Evolutionary conservation across 1,140 invertebrate species (phyloP).

Genomic region (Papilio polytes): DNA sequence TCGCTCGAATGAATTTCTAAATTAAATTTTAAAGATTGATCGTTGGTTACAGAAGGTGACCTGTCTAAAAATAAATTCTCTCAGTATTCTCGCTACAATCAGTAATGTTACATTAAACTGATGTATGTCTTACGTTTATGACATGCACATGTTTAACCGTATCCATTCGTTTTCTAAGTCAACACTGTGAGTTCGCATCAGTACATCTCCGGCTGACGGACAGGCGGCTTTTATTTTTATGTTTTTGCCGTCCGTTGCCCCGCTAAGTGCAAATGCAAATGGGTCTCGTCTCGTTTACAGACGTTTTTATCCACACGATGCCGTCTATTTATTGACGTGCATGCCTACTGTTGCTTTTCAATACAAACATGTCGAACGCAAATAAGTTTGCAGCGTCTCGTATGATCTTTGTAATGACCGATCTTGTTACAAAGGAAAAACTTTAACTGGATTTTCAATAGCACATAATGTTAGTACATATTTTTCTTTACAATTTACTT

Average conservation of each 20-base stretch:
- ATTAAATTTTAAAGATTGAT: conserved; percentile 34
- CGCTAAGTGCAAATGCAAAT: conserved; percentile 76
- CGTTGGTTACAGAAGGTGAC: not conserved
- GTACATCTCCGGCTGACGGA: conserved; percentile 49
- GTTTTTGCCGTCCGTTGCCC: conserved; percentile 59
- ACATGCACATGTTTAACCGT: conserved; percentile 27
- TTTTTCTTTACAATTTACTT: not conserved
- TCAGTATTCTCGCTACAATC: conserved; percentile 12
- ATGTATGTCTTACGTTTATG: conserved; percentile 32
- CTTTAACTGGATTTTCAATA: not conserved
- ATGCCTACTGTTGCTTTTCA: conserved; percentile 55
- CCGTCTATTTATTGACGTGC: conserved; percentile 66
- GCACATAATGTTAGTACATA: not conserved
- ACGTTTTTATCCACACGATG: conserved; percentile 69
- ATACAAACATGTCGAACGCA: conserved; percentile 45
- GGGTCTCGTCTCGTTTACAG: conserved; percentile 70
- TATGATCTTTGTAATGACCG: conserved; percentile 16
- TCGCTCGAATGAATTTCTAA: conserved; percentile 41
- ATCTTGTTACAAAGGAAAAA: conserved; percentile 21
- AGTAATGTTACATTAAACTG: conserved; percentile 23
- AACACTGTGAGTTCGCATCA: conserved; percentile 41
- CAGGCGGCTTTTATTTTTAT: conserved; percentile 67
- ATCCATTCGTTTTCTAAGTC: conserved; percentile 40
- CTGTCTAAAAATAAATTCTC: not conserved
- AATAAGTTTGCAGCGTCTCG: conserved; percentile 29